A percentile compares a stretch with the other conserved stretches of the same genome.
These are phyloP conservation scores for Meandrina meandrites DNA, from an alignment of 92 coral and sea anemone species.

Conservation along the genomic window DNA sequence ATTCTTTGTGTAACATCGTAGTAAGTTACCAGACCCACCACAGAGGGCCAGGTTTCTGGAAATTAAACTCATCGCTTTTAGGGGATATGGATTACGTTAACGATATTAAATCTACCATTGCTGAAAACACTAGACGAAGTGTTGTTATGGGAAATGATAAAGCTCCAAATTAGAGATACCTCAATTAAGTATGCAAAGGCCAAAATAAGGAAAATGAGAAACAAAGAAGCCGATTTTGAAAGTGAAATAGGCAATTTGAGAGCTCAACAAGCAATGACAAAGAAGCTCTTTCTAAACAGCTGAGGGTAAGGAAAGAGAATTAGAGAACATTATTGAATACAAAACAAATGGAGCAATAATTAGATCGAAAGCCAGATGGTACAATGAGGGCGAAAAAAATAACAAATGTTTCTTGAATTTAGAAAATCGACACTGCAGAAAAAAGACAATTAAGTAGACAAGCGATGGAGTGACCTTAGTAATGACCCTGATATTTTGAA, in stretches of 20 bases:
- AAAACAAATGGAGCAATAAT: slow-evolving; percentile 35
- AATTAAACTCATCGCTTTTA: slow-evolving; percentile 38
- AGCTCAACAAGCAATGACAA: neutral
- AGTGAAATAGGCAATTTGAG: neutral
- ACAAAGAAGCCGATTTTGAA: slow-evolving; percentile 13
- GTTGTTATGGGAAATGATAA: slow-evolving; percentile 46
- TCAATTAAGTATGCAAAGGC: slow-evolving; percentile 14
- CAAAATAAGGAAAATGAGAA: slow-evolving; percentile 9
- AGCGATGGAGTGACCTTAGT: neutral
- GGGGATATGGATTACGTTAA: slow-evolving; percentile 30
- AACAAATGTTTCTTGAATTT: slow-evolving; percentile 13
- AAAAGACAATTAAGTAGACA: neutral
- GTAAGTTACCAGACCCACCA: slow-evolving; percentile 14
- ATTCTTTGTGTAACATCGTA: slow-evolving; percentile 25
- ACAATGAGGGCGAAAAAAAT: slow-evolving; percentile 45
- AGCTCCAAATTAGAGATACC: slow-evolving; percentile 28
- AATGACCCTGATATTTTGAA: neutral
- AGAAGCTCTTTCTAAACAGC: neutral
- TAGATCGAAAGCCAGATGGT: slow-evolving; percentile 37
- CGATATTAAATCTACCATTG: slow-evolving; percentile 15
- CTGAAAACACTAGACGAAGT: neutral
- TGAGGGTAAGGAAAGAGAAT: neutral
- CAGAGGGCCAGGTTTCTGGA: slow-evolving; percentile 48
- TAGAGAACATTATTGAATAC: neutral
- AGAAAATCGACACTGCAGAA: slow-evolving; percentile 10